Evolutionary conservation across 1,140 invertebrate genomes (phyloP), one percentile per base, ranked within the genome.

Genomic region (Bombyx mandarina): DNA sequence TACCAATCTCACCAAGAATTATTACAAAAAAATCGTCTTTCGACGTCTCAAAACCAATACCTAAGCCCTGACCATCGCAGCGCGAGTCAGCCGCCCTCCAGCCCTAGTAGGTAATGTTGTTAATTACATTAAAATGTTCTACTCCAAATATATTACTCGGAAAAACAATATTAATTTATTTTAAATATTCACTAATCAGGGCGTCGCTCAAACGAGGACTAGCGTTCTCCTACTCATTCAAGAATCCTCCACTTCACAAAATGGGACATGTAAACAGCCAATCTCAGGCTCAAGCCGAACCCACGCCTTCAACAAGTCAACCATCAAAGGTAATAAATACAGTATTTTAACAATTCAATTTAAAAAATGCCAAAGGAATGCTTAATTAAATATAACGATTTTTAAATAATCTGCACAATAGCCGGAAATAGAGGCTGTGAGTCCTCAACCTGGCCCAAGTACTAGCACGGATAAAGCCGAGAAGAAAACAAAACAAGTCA

Each of bases 21-120:
- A 8, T 47, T 81, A 35, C 73, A 71, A 51, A 55, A 64, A 0
- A 75, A 76, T 48, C 67, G 69, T 9, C 57, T 74, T 6, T 59
- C 61, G 22, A 8, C n/a, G 7, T 63, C 66, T 9, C 62, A 65
- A 6, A 71, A 71, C 26, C 68, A 73, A 8, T 67, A 76, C 22
- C 77, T 91, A 69, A 80, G 86, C 69, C 82, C 89, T 64, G 65
- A 89, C 75, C 64, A 78, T 75, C 61, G 87, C 72, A 63, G 90
- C 73, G 64, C 87, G 64, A 73, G 89, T 77, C 86, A 90, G 79
- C 77, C 89, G 66, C 77, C 83, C 7, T 73, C 79, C 6, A 79
- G 77, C 64, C 74, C 82, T 4, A 77, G 74, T 43, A 83, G 82
- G 84, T 82, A 63, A 49, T 35, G 26, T 35, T 35, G 0, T 35